phyloP scores from a whole-genome alignment of 2,797 vertebrate species.

The Steatocranus sp. region DNA sequence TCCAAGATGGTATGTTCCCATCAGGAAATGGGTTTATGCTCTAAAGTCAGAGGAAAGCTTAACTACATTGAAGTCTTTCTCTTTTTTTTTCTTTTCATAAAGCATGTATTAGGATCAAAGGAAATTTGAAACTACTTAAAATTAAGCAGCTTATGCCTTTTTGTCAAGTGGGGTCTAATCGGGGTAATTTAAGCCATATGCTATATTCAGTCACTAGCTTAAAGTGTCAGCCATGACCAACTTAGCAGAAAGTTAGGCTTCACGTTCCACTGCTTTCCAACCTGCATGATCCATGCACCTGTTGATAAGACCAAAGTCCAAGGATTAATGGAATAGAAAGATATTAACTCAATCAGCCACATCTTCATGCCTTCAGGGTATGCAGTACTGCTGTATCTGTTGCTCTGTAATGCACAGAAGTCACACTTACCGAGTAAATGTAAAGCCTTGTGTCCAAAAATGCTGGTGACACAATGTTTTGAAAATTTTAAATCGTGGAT shows the following conservation, averaged over 20 bases:
- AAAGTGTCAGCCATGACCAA: slow-evolving; percentile 66
- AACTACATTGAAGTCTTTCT: slow-evolving; percentile 28
- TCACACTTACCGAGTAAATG: not conserved
- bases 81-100: not conserved
- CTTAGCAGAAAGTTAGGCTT: slow-evolving; percentile 52
- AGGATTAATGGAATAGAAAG: not conserved
- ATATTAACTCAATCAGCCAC: not conserved
- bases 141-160: slow-evolving; percentile 72
- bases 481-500: not conserved
- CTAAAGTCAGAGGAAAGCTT: slow-evolving; percentile 35
- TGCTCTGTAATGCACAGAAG: not conserved
- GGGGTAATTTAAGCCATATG: slow-evolving; percentile 67
- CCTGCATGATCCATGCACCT: slow-evolving; percentile 26
- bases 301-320: slow-evolving; percentile 21
- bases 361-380: not conserved
- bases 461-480: not conserved
- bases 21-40: slow-evolving; percentile 36
- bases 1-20: not conserved
- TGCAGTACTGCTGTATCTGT: not conserved
- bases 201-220: slow-evolving; percentile 53
- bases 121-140: slow-evolving; percentile 66
- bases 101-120: slow-evolving; percentile 58
- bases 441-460: not conserved
- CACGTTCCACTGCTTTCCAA: slow-evolving; percentile 11
- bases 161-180: slow-evolving; percentile 65